phyloP scores from a whole-genome alignment of 2,888 invertebrate genomes.

The Orthonychiurus folsomi region DNA sequence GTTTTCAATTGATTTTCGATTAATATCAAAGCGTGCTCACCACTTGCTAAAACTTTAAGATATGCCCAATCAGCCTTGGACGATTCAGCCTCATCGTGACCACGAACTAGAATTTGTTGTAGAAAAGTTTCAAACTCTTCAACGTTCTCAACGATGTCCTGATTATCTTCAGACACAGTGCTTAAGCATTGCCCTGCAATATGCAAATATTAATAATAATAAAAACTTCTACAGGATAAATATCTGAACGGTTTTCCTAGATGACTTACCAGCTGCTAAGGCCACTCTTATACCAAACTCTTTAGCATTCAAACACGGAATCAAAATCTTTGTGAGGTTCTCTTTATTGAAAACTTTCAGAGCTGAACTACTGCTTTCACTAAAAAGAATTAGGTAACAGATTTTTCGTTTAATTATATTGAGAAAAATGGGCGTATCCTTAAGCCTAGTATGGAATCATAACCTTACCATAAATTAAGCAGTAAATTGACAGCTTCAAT shows the following conservation, averaged over 20 bases:
- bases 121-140: constrained; percentile 45
- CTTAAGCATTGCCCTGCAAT: constrained; percentile 56
- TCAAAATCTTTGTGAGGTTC: constrained; percentile 53
- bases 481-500: constrained; percentile 58
- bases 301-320: constrained; percentile 53
- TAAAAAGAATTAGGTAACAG: constrained; percentile 41
- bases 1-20: not conserved
- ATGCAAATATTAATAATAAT: constrained; percentile 15
- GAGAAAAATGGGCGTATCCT: constrained; percentile 31
- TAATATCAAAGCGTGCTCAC: constrained; percentile 42
- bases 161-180: constrained; percentile 63
- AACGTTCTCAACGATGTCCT: constrained; percentile 51
- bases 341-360: constrained; percentile 58
- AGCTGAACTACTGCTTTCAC: constrained; percentile 50
- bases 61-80: constrained; percentile 20
- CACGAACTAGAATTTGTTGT: constrained; percentile 19
- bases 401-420: too few species aligned
- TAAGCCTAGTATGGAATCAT: too few species aligned
- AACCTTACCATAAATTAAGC: constrained; percentile 58
- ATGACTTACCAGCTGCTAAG: constrained; percentile 42
- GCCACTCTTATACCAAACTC: constrained; percentile 51
- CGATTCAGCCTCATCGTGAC: constrained; percentile 10
- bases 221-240: constrained; percentile 12
- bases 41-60: constrained; percentile 53
- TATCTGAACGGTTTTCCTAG: constrained; percentile 9